Conservation (phyloP, 2,797 vertebrate genomes). For the Hydrophis major region DNA sequence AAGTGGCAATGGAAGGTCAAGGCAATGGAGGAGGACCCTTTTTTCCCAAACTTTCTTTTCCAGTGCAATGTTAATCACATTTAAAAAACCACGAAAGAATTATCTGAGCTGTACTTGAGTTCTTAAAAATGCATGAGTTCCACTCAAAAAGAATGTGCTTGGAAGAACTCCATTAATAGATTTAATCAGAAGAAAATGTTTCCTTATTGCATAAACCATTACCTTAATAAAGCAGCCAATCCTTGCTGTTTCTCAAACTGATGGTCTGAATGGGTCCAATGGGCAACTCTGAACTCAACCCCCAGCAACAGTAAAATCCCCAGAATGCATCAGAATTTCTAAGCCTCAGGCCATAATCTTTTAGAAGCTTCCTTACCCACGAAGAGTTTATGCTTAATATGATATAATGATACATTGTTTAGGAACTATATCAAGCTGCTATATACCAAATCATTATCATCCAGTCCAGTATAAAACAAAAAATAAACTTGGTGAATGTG, state of each 20-base stretch:
- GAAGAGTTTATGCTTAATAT: neutral
- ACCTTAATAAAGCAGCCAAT: neutral
- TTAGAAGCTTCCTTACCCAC: neutral
- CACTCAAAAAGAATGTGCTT: neutral
- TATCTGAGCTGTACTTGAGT: neutral
- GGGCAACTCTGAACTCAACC: neutral
- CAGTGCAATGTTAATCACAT: neutral
- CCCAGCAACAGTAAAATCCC: neutral
- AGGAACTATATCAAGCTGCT: neutral
- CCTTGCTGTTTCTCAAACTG: neutral
- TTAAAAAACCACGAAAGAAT: neutral
- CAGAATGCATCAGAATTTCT: neutral
- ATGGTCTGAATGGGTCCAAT: neutral
- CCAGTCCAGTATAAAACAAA: neutral
- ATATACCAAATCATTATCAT: neutral
- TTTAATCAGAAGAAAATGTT: neutral
- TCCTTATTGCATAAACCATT: neutral
- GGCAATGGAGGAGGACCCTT: neutral
- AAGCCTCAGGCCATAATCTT: neutral
- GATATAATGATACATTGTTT: neutral
- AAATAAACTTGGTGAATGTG: neutral
- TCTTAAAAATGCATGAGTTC: neutral
- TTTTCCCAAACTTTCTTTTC: neutral
- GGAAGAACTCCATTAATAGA: neutral
- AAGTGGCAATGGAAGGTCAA: neutral